Evolutionary conservation across 2,113 vertebrate species (phyloP).

Genomic region (Aptenodytes patagonicus): DNA sequence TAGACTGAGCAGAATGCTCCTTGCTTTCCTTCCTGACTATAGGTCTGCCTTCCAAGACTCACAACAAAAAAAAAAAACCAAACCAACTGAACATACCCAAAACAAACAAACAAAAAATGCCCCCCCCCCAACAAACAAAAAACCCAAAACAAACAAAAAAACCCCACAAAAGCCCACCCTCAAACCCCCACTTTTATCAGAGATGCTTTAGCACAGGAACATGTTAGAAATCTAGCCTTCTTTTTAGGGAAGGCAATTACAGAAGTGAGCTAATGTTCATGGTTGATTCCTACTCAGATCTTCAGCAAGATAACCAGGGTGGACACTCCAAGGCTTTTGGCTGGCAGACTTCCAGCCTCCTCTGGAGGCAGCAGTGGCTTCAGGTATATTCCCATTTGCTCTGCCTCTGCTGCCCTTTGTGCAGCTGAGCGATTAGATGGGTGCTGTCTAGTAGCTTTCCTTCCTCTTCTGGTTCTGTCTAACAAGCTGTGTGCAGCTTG

Average conservation of each 20-base stretch:
- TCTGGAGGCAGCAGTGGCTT: not conserved
- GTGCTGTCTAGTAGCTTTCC: not conserved
- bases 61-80: not conserved
- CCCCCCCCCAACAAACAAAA: not conserved
- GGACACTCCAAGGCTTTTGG: not conserved
- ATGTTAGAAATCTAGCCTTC: not conserved
- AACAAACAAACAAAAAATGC: not conserved
- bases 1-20: not conserved
- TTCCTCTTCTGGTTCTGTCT: not conserved
- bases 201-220: not conserved
- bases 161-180: not conserved
- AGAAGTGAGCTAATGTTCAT: not conserved
- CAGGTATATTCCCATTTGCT: not conserved
- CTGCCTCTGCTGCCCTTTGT: not conserved
- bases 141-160: not conserved
- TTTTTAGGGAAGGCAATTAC: not conserved
- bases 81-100: not conserved
- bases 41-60: not conserved
- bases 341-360: not conserved
- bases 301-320: not conserved
- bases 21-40: not conserved
- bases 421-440: not conserved
- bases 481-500: not conserved
- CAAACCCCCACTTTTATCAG: not conserved
- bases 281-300: not conserved